Conservation (phyloP, 2,797 vertebrate genomes). For the Cichlasoma orientale region DNA sequence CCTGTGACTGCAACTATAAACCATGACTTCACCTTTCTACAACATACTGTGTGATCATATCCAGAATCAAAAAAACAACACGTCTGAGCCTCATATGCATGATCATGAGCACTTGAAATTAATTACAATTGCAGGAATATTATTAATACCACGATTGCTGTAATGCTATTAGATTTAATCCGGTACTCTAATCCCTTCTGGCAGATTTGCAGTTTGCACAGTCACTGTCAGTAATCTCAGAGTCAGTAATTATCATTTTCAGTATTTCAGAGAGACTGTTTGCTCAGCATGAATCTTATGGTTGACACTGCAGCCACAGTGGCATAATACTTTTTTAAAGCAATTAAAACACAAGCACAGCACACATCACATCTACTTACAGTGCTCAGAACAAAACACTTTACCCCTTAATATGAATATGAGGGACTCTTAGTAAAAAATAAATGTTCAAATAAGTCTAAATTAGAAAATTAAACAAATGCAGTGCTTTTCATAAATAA, state of each 20-base stretch:
- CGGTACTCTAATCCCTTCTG: slow-evolving; percentile 15
- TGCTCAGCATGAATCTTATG: not conserved
- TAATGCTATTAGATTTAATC: slow-evolving; percentile 47
- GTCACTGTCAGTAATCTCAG: slow-evolving; percentile 30
- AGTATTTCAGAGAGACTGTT: not conserved
- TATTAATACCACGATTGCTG: slow-evolving; percentile 13
- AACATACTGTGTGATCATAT: slow-evolving; percentile 11
- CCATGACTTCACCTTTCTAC: slow-evolving; percentile 7
- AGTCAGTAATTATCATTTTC: not conserved
- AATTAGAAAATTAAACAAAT: slow-evolving; percentile 11
- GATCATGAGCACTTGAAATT: slow-evolving; percentile 39
- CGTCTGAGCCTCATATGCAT: slow-evolving; percentile 1
- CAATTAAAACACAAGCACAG: slow-evolving; percentile 24
- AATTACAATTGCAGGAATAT: slow-evolving; percentile 38
- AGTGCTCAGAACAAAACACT: slow-evolving; percentile 37
- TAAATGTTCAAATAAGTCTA: not conserved
- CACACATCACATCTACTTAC: slow-evolving; percentile 26
- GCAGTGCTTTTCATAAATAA: not conserved
- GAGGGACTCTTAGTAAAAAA: not conserved
- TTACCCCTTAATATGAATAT: slow-evolving; percentile 18
- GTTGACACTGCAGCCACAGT: slow-evolving; percentile 18
- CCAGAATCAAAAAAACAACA: slow-evolving; percentile 28
- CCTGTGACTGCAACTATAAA: not conserved
- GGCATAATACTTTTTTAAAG: slow-evolving; percentile 39
- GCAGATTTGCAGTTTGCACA: slow-evolving; percentile 32